Evolutionary conservation across 1,140 invertebrate genomes (phyloP), one percentile per base, ranked within the genome.

Genomic region (Drosophila seguyi): DNA sequence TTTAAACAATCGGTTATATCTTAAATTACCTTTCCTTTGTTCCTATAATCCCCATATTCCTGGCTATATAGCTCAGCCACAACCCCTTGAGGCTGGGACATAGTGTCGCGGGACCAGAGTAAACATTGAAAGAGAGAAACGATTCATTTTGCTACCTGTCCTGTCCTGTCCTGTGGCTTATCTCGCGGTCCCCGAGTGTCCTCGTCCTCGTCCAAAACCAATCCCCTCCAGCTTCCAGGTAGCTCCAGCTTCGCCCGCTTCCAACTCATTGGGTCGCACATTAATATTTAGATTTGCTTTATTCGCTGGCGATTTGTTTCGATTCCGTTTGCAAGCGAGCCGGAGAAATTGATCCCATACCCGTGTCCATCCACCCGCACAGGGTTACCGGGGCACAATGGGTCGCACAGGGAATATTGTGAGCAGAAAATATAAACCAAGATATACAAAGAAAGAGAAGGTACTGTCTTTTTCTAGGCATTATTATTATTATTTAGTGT

Each of bases 221-320:
- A 44, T 14, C 42, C 42, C 36, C 29, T 56, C 41, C n/a, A 27
- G 52, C 31, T 38, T 3, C 57, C 57, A 20, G n/a, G 29, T 36
- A 22, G 20, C 13, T 13, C 11, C 55, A 47, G 61, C 50, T 56
- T 16, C 27, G 27, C 14, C 34, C 73, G 58, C 60, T 90, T 91
- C 88, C 88, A 63, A 84, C 73, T 84, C 86, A 90, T 90, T 88
- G 86, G 62, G 60, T 75, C 53, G 75, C 75, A 77, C 81, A 88
- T 87, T 85, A 81, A 84, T 84, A 85, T 91, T 91, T 87, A 66
- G 83, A 91, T 88, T 84, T 91, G 81, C 65, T 82, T 85, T 91
- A 91, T 88, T 82, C 75, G 75, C 62, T 66, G 61, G 62, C 83
- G 77, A 87, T 87, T 91, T 87, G 81, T 91, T 87, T 85, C 81